A percentile compares a stretch with the other conserved stretches of the same genome.
Evolutionary conservation across 2,888 invertebrate species (phyloP).

Genomic region (Cephus runcator): DNA sequence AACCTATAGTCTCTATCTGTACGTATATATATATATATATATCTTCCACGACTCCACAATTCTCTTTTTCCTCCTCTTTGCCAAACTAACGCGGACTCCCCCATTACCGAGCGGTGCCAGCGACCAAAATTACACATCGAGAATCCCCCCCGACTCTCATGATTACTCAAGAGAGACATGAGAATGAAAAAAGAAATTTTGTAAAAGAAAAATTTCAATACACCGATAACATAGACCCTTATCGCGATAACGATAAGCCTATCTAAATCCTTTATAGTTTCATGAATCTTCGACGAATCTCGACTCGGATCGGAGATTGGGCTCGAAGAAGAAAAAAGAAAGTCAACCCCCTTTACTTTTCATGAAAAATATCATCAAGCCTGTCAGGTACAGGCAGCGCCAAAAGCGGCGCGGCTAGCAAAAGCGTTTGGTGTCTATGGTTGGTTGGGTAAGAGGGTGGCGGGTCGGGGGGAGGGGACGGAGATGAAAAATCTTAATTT

Average conservation of each 20-base stretch:
- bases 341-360: not conserved
- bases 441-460: too few relatives aligned
- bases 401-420: too few relatives aligned
- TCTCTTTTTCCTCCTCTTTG: not conserved
- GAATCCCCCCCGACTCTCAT: not conserved
- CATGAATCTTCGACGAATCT: too few relatives aligned
- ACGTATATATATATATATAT: not conserved
- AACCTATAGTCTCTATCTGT: not conserved
- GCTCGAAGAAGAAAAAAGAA: not conserved
- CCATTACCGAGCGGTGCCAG: conserved; percentile 32
- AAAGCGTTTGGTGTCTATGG: too few relatives aligned
- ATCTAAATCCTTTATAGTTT: not conserved
- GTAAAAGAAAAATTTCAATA: too few relatives aligned
- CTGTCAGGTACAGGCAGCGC: not conserved
- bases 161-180: too few relatives aligned
- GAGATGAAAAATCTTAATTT: conserved; percentile 16
- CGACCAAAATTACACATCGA: conserved; percentile 18
- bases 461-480: too few relatives aligned
- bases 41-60: not conserved
- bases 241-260: too few relatives aligned
- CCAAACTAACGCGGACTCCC: conserved; percentile 23
- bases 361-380: not conserved
- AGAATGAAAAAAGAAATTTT: too few relatives aligned
- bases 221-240: too few relatives aligned
- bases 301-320: not conserved